Conservation (phyloP, 2,797 vertebrate species). For the Micrastur ruficollis region DNA sequence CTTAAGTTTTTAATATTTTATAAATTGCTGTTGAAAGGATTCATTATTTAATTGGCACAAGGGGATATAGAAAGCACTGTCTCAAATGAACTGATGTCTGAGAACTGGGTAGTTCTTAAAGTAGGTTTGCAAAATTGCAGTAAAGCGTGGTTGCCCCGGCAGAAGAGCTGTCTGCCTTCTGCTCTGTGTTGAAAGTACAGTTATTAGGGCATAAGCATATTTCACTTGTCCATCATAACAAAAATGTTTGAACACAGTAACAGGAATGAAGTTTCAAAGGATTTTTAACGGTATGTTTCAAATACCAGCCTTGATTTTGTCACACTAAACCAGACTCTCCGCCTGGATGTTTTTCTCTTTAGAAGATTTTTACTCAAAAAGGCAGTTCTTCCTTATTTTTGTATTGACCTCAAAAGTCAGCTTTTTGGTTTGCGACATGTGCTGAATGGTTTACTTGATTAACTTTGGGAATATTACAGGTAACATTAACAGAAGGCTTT, state of each 20-base stretch:
- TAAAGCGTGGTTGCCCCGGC: neutral
- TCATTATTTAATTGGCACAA: conserved; percentile 62
- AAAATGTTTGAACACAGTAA: neutral
- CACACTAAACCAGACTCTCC: neutral
- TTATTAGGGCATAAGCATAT: neutral
- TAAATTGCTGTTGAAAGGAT: conserved; percentile 55
- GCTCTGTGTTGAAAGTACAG: neutral
- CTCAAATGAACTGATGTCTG: conserved; percentile 4
- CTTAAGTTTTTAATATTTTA: conserved; percentile 58
- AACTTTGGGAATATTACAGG: neutral
- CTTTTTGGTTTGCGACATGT: neutral
- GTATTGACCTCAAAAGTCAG: neutral
- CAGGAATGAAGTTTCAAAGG: neutral
- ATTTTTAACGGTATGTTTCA: neutral
- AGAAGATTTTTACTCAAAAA: neutral
- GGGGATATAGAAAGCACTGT: conserved; percentile 8
- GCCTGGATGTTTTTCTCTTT: neutral
- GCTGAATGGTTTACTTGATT: neutral
- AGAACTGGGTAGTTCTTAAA: neutral
- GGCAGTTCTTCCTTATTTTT: neutral
- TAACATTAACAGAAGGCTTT: neutral
- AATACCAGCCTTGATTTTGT: neutral
- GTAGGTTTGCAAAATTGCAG: neutral
- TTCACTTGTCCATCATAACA: neutral
- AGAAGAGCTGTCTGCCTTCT: conserved; percentile 17